phyloP scores from a whole-genome alignment of 2,113 vertebrate species.

The Ceyx margarethae region DNA sequence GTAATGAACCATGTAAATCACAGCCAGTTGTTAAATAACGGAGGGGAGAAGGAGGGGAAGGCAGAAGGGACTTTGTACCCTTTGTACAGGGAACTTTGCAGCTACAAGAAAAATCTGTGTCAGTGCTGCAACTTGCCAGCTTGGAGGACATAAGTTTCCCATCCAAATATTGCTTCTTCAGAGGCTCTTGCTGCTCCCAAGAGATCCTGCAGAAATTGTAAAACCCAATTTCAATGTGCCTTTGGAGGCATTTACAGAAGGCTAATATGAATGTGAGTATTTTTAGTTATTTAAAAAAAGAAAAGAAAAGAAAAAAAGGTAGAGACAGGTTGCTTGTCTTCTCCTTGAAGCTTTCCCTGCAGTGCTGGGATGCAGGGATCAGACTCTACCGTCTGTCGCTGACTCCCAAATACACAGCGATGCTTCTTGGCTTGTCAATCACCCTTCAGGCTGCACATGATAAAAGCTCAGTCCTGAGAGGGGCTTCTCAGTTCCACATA shows the following conservation, averaged over 20 bases:
- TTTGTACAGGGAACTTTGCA: background rate
- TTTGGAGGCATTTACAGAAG: background rate
- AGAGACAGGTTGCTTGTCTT: background rate
- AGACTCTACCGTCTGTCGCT: background rate
- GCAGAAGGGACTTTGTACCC: background rate
- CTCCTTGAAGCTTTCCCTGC: background rate
- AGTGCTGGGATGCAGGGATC: background rate
- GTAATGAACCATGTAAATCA: background rate
- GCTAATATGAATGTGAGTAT: background rate
- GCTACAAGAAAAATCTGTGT: background rate
- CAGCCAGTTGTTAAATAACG: background rate
- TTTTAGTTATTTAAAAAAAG: background rate
- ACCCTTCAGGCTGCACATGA: background rate
- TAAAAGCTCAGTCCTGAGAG: background rate
- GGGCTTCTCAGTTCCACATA: background rate
- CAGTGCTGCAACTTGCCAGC: background rate
- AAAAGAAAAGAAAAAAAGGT: background rate
- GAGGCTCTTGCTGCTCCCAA: background rate
- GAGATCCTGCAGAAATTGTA: background rate
- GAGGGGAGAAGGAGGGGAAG: background rate
- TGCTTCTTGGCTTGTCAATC: background rate
- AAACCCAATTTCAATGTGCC: background rate
- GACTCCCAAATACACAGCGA: accelerated
- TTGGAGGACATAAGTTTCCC: conserved; percentile 47
- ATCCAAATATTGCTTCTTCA: conserved; percentile 22